Evolutionary conservation across 2,113 vertebrate species (phyloP), one percentile per base, ranked within the genome.

Genomic region (Labeo catla): DNA sequence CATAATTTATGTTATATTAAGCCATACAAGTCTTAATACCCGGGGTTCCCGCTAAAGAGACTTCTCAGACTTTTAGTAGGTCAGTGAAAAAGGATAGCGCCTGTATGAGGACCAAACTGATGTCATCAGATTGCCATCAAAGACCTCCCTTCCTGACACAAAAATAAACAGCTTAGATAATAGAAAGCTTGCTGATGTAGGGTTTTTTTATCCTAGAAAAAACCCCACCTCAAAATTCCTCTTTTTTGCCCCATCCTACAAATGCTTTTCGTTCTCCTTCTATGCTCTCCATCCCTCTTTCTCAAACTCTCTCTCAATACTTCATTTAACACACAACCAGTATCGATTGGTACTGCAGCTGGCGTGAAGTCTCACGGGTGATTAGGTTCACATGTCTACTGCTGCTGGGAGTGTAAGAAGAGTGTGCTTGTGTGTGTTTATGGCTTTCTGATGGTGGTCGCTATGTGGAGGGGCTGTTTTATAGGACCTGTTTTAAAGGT

Each of bases 341-440:
- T 68, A 77, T 83, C 23, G 49, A 90, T 87, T 43, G 73, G 76
- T 59, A 16, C 28, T 77, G 74, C 80, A 84, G 85, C 76, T 70
- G 83, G 66, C 49, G 13, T 36, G 57, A 63, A 85, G 83, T 68
- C 59, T 73, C 76, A n/a, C 15, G 79, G 50, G 76, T 66, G 82
- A 87, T 87, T 87, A 80, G 79, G 36, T 57, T 49, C 39, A 83
- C 34, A 54, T 61, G 73, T 66, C 63, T 63, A 12, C 8, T 45
- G 68, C n/a, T n/a, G 36, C 13, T 36, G 73, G 39, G 57, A 76
- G 50, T 79, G 79, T 59, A 72, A 65, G 70, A 76, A 15, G 66
- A 61, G 81, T 86, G 43, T 84, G 39, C 65, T n/a, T 70, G 68
- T 66, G 57, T 81, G 47, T 81, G 78, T 82, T 80, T 63, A 59